These are phyloP conservation scores for Solenodon paradoxus DNA, from an alignment of 2,113 vertebrate genomes.

Conservation along the genomic window DNA sequence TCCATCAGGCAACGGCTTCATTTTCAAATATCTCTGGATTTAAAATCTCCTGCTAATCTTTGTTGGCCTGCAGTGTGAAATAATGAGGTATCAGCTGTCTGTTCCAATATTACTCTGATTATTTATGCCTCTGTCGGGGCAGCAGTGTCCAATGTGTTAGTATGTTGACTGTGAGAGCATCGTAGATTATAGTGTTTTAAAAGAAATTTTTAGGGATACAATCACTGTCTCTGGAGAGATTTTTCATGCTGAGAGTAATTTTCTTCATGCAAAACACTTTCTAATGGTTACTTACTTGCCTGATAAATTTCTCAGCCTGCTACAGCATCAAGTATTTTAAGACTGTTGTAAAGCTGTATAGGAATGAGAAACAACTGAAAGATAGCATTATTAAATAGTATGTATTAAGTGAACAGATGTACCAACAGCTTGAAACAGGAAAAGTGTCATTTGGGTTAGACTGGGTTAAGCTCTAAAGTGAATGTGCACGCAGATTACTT, in stretches of 20 bases:
- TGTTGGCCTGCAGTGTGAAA: neutral
- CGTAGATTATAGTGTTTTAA: neutral
- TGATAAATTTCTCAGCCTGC: neutral
- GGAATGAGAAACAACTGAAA: neutral
- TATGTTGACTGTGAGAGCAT: neutral
- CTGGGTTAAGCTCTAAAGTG: neutral
- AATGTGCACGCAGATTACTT: neutral
- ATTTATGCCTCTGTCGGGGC: neutral
- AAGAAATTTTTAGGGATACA: neutral
- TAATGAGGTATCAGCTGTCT: neutral
- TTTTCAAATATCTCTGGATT: conserved; percentile 22
- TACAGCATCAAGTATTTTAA: neutral
- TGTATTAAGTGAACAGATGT: neutral
- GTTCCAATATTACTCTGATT: neutral
- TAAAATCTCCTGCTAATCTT: neutral
- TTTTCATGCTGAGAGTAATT: neutral
- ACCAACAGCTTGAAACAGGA: neutral
- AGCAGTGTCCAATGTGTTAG: neutral
- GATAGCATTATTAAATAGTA: neutral
- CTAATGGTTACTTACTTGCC: neutral
- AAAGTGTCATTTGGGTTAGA: neutral
- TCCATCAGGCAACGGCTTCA: neutral
- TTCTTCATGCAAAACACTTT: neutral
- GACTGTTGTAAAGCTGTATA: neutral
- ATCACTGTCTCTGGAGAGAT: neutral